These are phyloP conservation scores for Helicolenus hilgendorfi DNA, from an alignment of 2,797 vertebrate species.

Conservation along the genomic window DNA sequence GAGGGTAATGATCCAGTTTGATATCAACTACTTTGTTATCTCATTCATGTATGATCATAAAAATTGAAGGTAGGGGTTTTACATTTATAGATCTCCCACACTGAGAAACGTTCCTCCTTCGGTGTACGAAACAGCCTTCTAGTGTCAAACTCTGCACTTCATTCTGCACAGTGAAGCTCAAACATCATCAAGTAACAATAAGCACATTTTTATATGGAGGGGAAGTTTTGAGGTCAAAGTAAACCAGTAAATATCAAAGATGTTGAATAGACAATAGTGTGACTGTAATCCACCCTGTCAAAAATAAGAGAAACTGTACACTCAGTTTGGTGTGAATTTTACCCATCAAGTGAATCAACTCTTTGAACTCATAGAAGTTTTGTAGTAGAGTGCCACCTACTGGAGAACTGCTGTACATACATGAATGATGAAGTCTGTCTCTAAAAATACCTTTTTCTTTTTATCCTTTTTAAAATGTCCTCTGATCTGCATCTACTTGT, in stretches of 20 bases:
- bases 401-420: constrained; percentile 52
- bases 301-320: not conserved
- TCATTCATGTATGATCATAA: constrained; percentile 8
- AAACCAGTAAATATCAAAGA: not conserved
- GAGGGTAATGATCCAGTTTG: constrained; percentile 33
- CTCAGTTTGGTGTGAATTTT: not conserved
- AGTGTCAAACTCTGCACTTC: too few species aligned
- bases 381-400: constrained; percentile 55
- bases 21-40: constrained; percentile 14
- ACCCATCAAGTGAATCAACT: not conserved
- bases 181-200: not conserved
- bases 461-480: not conserved
- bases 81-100: not conserved
- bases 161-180: not conserved
- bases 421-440: not conserved
- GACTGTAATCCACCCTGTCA: not conserved
- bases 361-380: not conserved
- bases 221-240: not conserved
- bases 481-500: not conserved
- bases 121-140: not conserved
- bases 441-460: not conserved
- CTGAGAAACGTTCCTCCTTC: not conserved
- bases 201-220: not conserved
- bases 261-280: not conserved
- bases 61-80: not conserved